Evolutionary conservation across 2,888 invertebrate species (phyloP).

Genomic region (Lobophora halterata): DNA sequence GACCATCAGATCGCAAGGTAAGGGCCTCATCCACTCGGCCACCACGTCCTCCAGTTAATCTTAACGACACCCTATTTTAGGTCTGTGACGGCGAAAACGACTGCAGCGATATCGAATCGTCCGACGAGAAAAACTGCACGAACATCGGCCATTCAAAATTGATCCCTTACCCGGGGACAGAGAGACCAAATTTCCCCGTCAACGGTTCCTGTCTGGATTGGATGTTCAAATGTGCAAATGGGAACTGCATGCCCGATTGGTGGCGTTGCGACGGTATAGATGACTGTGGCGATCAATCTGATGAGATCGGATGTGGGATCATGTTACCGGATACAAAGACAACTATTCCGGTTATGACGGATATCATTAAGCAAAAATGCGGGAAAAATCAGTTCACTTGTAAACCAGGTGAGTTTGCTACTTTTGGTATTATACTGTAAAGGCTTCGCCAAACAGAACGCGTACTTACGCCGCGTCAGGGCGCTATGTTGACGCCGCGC

Average conservation of each 20-base stretch:
- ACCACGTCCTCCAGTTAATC: neutral
- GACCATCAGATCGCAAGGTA: too few species aligned
- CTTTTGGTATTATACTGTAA: too few species aligned
- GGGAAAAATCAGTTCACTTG: constrained; percentile 72
- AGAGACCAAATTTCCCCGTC: constrained; percentile 49
- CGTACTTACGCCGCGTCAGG: too few species aligned
- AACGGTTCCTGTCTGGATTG: constrained; percentile 83
- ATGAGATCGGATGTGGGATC: constrained; percentile 83
- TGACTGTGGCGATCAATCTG: constrained; percentile 88
- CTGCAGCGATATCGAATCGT: constrained; percentile 83
- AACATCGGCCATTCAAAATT: constrained; percentile 50
- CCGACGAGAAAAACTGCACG: constrained; percentile 87
- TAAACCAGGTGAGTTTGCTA: constrained; percentile 60
- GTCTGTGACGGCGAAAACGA: constrained; percentile 87
- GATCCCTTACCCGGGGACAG: constrained; percentile 47
- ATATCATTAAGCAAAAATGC: constrained; percentile 47
- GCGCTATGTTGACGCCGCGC: too few species aligned
- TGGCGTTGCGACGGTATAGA: constrained; percentile 90
- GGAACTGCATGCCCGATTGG: constrained; percentile 87
- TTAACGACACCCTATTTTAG: constrained; percentile 37
- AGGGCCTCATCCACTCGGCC: too few species aligned
- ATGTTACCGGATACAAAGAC: constrained; percentile 43
- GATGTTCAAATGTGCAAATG: constrained; percentile 89
- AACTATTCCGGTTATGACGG: constrained; percentile 44
- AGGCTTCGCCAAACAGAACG: too few species aligned